Conservation (phyloP, 2,797 vertebrate species). For the Pampus argenteus region DNA sequence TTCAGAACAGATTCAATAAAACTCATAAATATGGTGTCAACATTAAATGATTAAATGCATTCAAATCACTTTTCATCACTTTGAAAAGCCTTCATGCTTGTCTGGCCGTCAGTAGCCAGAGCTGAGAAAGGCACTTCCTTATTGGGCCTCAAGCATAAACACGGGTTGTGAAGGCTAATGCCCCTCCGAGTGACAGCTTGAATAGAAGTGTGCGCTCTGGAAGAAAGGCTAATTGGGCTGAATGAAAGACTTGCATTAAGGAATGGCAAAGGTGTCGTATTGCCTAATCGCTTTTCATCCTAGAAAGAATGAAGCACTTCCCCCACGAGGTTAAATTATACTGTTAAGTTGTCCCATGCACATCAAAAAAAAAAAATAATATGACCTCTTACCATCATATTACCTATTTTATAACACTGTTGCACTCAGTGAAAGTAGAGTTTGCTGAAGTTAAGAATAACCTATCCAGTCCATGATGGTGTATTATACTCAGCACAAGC, state of each 20-base stretch:
- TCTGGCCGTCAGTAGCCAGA: slow-evolving; percentile 26
- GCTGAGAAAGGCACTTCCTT: not conserved
- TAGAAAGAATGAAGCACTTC: slow-evolving; percentile 43
- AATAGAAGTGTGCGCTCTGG: slow-evolving; percentile 60
- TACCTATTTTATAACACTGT: slow-evolving; percentile 39
- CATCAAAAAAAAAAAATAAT: slow-evolving; percentile 55
- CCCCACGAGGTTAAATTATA: slow-evolving; percentile 70
- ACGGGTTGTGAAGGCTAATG: slow-evolving; percentile 65
- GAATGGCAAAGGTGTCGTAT: slow-evolving; percentile 73
- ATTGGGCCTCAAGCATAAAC: slow-evolving; percentile 45
- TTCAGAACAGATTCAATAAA: no score
- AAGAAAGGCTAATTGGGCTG: slow-evolving; percentile 79
- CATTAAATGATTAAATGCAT: no score
- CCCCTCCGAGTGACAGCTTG: slow-evolving; percentile 64
- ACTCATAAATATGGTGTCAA: no score
- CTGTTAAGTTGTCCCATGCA: slow-evolving; percentile 67
- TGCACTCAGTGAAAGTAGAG: slow-evolving; percentile 36
- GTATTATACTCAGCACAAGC: slow-evolving; percentile 5
- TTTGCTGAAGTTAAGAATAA: slow-evolving; percentile 39
- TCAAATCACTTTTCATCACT: slow-evolving; percentile 35
- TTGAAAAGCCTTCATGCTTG: slow-evolving; percentile 43
- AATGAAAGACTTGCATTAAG: slow-evolving; percentile 79
- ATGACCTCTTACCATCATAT: slow-evolving; percentile 56
- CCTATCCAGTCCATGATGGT: slow-evolving; percentile 14
- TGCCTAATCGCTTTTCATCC: slow-evolving; percentile 71